Base-by-base conservation (phyloP, 2,797 vertebrate genomes). In the Betta splendens region DNA sequence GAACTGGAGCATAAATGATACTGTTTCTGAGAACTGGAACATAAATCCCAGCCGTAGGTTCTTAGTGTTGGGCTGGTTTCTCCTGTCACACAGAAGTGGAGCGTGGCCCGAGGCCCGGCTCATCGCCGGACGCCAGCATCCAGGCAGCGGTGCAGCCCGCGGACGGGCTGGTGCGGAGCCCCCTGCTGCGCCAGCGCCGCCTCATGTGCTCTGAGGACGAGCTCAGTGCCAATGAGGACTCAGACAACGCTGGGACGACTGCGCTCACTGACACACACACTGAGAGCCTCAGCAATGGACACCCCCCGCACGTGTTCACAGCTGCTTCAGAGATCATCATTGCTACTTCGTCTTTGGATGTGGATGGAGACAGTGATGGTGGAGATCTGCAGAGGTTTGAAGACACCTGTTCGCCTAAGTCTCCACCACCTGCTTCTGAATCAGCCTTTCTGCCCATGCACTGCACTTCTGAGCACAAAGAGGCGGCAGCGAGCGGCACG, bases 141-240 rank as follows among this genome's bases (percentile, higher is more conserved):
- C 89, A 93, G 1, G 23, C 76, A 0, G 76, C 81, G 32, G 84
- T 83, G 38, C 93, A 92, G 0, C 77, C 90, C 56, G 89, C 88
- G 18, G 70, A n/a, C 92, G 15, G 87, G 85, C 0, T 91, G 6
- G 57, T 86, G n/a, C 92, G 93, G 47, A 96, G 94, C 78, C 95
- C 95, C 1, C 94, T 97, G 10, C 91, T 94, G 32, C 91, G 93
- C 2, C 97, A 98, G 85, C 87, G 89, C 0, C 89, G 82, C 16
- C 85, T 97, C 21, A 85, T 91, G 52, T 93, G 93, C 82, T 94
- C 91, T 0, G 93, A 96, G 2, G 89, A 94, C 2, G 85, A 92
- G 0, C 64, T 73, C 29, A 92, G 93, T 0, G 89, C 90, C 23
- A 91, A 87, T 0, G 78, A 80, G 1, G 63, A 73, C 16, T 54